A percentile compares a stretch with the other conserved stretches of the same genome.
Evolutionary conservation across 2,113 vertebrate species (phyloP).

Genomic region (Lagenorhynchus albirostris): DNA sequence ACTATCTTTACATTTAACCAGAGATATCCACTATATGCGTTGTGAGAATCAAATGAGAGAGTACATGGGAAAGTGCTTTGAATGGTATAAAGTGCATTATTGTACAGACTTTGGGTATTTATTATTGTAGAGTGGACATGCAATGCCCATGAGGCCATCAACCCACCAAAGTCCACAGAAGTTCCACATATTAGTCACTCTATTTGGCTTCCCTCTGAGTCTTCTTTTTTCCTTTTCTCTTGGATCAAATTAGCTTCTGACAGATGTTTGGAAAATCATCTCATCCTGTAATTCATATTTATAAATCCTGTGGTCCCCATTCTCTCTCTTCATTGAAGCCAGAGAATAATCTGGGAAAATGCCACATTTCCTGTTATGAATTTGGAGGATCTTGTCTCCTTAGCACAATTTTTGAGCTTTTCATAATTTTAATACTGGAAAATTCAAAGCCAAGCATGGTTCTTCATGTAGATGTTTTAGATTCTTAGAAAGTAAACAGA

Average conservation of each 20-base stretch:
- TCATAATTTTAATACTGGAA: conserved; percentile 36
- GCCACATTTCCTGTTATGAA: conserved; percentile 65
- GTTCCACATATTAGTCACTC: conserved; percentile 23
- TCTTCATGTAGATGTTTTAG: conserved; percentile 34
- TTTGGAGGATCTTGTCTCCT: conserved; percentile 59
- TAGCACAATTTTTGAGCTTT: conserved; percentile 53
- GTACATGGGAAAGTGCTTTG: not conserved
- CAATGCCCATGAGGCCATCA: not conserved
- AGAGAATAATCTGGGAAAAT: conserved; percentile 68
- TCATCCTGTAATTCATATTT: conserved; percentile 74
- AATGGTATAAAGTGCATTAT: not conserved
- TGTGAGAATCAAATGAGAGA: not conserved
- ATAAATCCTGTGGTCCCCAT: conserved; percentile 72
- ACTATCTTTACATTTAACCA: not conserved
- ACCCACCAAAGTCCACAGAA: not conserved
- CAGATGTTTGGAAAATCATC: conserved; percentile 72
- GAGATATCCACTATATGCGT: not conserved
- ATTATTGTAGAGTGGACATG: not conserved
- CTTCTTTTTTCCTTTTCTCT: conserved; percentile 18
- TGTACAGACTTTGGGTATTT: not conserved
- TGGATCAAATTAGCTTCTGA: conserved; percentile 66
- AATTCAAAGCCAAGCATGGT: conserved; percentile 22
- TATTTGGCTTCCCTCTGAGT: conserved; percentile 39
- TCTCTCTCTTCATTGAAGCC: conserved; percentile 61
- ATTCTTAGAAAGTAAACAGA: conserved; percentile 58